phyloP scores from a whole-genome alignment of 2,888 invertebrate species.

The Papilio demoleus region DNA sequence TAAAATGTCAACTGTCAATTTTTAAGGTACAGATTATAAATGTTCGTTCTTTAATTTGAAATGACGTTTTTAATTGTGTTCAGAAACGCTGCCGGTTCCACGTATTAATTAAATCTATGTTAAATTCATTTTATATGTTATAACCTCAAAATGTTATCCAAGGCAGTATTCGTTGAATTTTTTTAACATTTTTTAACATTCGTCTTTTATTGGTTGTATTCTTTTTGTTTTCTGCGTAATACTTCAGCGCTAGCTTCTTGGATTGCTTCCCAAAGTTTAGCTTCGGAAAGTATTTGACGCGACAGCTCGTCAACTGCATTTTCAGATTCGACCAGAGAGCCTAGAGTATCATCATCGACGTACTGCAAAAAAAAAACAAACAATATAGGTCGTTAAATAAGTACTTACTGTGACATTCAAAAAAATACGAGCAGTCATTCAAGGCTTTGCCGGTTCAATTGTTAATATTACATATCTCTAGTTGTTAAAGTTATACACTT shows the following conservation, averaged over 20 bases:
- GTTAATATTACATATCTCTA: too few species aligned
- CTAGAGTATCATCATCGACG: slow-evolving; percentile 84
- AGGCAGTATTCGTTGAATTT: background rate
- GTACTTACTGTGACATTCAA: too few species aligned
- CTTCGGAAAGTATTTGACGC: slow-evolving; percentile 91
- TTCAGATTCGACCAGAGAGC: slow-evolving; percentile 87
- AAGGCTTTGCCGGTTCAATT: too few species aligned
- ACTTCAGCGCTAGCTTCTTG: slow-evolving; percentile 90
- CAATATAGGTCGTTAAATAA: background rate
- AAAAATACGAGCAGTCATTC: too few species aligned
- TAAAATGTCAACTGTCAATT: slow-evolving; percentile 3
- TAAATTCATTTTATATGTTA: background rate
- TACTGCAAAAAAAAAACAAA: slow-evolving; percentile 52
- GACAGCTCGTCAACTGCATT: slow-evolving; percentile 89
- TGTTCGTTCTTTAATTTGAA: background rate
- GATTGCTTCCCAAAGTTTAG: slow-evolving; percentile 90
- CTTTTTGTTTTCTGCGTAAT: slow-evolving; percentile 84
- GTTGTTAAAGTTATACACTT: too few species aligned
- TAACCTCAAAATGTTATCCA: background rate
- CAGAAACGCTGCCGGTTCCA: slow-evolving; percentile 44
- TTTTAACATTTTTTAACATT: too few species aligned
- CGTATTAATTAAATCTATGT: slow-evolving; percentile 17
- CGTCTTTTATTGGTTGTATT: slow-evolving; percentile 52
- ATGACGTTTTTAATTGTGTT: slow-evolving; percentile 26
- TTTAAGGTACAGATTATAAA: slow-evolving; percentile 7